Evolutionary conservation across 1,140 invertebrate species (phyloP).

Genomic region (Drosophila simulans): DNA sequence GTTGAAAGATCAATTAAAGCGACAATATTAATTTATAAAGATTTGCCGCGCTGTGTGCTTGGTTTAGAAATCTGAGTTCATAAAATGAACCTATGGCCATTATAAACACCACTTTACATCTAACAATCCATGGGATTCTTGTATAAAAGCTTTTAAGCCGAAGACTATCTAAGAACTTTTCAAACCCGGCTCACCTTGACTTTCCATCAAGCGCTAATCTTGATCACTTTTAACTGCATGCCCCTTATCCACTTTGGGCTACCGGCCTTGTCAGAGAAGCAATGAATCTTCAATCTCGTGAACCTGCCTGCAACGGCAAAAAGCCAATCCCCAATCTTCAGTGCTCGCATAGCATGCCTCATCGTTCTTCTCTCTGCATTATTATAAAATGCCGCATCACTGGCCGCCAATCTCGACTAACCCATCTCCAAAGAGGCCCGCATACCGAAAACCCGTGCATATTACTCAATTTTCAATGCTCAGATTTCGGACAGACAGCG

Average conservation of each 20-base stretch:
- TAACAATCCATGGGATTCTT: background rate
- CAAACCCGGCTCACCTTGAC: slow-evolving; percentile 29
- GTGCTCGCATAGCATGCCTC: slow-evolving; percentile 22
- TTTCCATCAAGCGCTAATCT: slow-evolving; percentile 42
- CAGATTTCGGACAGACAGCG: slow-evolving; percentile 55
- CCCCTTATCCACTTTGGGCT: slow-evolving; percentile 26
- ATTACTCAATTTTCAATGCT: slow-evolving; percentile 79
- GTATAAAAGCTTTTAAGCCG: slow-evolving; percentile 18
- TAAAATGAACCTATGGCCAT: background rate
- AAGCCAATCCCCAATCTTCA: slow-evolving; percentile 33
- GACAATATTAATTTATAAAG: background rate
- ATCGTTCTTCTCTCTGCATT: slow-evolving; percentile 34
- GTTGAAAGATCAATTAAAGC: background rate
- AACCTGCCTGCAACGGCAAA: slow-evolving; percentile 19
- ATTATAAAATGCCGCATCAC: slow-evolving; percentile 59
- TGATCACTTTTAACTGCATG: slow-evolving; percentile 40
- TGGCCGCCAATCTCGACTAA: slow-evolving; percentile 64
- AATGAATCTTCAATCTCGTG: slow-evolving; percentile 33
- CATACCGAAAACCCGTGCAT: slow-evolving; percentile 49
- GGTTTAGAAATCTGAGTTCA: background rate
- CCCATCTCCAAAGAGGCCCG: slow-evolving; percentile 53
- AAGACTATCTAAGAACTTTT: slow-evolving; percentile 15
- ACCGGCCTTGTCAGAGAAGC: slow-evolving; percentile 46
- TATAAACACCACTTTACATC: background rate
- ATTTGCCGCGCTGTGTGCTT: background rate